Conservation (phyloP, 2,888 invertebrate genomes). For the Ectemnius lituratus region DNA sequence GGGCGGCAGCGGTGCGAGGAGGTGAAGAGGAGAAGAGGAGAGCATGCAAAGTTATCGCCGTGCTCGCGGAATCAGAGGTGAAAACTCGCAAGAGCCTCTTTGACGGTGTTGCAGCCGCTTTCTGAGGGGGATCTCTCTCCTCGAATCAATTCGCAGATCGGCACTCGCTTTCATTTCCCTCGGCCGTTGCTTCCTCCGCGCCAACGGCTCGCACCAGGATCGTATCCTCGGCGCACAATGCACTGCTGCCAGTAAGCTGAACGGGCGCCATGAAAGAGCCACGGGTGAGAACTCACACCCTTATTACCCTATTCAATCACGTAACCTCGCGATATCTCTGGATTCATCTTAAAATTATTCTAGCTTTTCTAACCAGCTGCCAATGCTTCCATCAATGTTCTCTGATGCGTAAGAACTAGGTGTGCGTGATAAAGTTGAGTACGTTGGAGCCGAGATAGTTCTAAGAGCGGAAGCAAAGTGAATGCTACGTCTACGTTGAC, state of each 20-base stretch:
- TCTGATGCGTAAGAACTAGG: neutral
- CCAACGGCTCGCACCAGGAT: constrained; percentile 36
- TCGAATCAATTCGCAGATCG: constrained; percentile 58
- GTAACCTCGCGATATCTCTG: neutral
- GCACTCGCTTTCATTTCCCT: constrained; percentile 54
- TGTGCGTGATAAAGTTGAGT: neutral
- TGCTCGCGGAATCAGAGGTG: constrained; percentile 46
- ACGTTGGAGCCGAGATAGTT: neutral
- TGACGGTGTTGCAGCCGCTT: constrained; percentile 42
- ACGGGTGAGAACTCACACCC: neutral
- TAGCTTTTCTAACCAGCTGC: neutral
- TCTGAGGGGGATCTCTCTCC: constrained; percentile 28
- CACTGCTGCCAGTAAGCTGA: neutral
- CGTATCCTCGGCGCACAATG: constrained; percentile 23
- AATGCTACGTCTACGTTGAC: neutral
- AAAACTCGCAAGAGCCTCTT: constrained; percentile 54
- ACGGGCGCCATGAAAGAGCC: neutral
- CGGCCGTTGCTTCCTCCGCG: constrained; percentile 28
- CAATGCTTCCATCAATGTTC: too few relatives aligned
- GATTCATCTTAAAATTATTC: neutral
- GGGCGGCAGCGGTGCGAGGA: too few relatives aligned
- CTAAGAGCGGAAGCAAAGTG: neutral
- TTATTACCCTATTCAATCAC: neutral
- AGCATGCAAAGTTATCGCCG: constrained; percentile 39
- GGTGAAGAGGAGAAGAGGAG: neutral